These are phyloP conservation scores for Esperia sulphurella DNA, from an alignment of 2,888 invertebrate genomes.

Conservation along the genomic window DNA sequence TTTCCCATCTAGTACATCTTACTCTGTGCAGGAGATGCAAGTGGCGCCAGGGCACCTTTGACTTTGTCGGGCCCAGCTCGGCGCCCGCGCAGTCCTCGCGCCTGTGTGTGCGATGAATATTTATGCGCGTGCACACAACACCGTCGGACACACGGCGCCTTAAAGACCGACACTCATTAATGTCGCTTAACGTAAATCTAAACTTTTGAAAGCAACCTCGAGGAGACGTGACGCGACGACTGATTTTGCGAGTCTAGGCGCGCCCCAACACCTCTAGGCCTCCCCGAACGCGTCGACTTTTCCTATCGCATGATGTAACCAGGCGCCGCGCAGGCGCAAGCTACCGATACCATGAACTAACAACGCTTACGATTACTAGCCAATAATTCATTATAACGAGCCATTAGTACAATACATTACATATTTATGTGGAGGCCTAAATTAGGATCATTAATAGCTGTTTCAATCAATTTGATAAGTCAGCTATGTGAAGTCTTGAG, in stretches of 20 bases:
- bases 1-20: constrained; percentile 5
- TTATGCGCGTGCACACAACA: constrained; percentile 48
- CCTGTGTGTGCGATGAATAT: constrained; percentile 51
- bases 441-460: constrained; percentile 2
- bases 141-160: constrained; percentile 36
- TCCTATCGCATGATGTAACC: constrained; percentile 69
- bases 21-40: constrained; percentile 28
- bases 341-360: constrained; percentile 2
- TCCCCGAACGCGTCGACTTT: constrained; percentile 55
- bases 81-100: constrained; percentile 34
- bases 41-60: constrained; percentile 56
- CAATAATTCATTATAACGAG: constrained; percentile 5
- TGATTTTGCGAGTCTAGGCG: constrained; percentile 52
- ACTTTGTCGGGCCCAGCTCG: constrained; percentile 40
- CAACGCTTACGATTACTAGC: neutral
- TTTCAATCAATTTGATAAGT: constrained; percentile 4
- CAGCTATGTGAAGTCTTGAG: neutral
- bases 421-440: neutral
- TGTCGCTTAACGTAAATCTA: constrained; percentile 63
- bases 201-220: constrained; percentile 65
- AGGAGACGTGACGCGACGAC: constrained; percentile 52
- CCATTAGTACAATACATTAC: neutral
- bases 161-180: constrained; percentile 53
- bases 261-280: constrained; percentile 46
- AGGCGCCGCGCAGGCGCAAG: constrained; percentile 50